A percentile compares a stretch with the other conserved stretches of the same genome.
Evolutionary conservation across 2,113 vertebrate genomes (phyloP).

Genomic region (Nyctereutes procyonoides): DNA sequence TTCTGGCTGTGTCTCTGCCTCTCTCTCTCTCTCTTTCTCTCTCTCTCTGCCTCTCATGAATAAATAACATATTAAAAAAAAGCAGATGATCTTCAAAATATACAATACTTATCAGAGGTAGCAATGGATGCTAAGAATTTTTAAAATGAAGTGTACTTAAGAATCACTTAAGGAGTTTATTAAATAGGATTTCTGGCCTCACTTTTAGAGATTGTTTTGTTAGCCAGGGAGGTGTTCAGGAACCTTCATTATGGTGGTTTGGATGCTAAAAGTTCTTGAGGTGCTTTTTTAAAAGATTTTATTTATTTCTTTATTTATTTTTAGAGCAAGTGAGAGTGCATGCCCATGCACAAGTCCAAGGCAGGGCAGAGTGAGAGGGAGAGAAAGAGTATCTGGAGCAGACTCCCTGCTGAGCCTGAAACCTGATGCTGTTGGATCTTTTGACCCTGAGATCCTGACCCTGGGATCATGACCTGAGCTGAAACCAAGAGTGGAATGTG

Average conservation of each 20-base stretch:
- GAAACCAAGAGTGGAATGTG: neutral
- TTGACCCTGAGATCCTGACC: neutral
- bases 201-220: constrained; percentile 16
- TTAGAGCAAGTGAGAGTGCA: neutral
- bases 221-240: neutral
- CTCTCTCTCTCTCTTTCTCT: too few species aligned
- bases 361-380: neutral
- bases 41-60: too few species aligned
- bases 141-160: neutral
- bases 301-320: neutral
- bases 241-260: neutral
- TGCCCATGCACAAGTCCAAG: neutral
- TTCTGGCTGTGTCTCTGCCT: too few species aligned
- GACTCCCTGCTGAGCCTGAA: neutral
- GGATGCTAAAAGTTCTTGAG: neutral
- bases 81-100: constrained; percentile 5
- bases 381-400: neutral
- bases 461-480: neutral
- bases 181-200: neutral
- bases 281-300: neutral
- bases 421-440: neutral
- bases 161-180: neutral
- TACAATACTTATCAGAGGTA: neutral
- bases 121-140: neutral
- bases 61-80: neutral